A percentile compares a stretch with the other conserved stretches of the same genome.
phyloP scores from a whole-genome alignment of 2,888 invertebrate genomes.

The Lithosia quadra region DNA sequence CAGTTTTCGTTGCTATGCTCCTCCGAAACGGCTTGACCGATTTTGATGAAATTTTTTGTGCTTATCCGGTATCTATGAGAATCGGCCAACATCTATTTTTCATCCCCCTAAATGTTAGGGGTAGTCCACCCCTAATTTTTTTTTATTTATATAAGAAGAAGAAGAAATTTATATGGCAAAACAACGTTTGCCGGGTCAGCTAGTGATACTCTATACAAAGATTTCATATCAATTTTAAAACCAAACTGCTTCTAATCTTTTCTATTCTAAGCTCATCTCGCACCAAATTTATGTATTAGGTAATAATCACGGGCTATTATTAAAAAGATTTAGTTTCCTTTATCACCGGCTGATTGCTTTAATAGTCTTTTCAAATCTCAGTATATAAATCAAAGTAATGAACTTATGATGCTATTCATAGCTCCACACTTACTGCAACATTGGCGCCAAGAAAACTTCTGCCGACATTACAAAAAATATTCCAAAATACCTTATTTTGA shows the following conservation, averaged over 20 bases:
- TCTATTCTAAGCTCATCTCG: neutral
- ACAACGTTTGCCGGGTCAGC: too few relatives aligned
- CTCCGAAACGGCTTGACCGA: too few relatives aligned
- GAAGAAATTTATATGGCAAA: too few relatives aligned
- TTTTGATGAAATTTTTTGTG: too few relatives aligned
- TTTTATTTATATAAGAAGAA: too few relatives aligned
- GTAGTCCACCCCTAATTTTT: too few relatives aligned
- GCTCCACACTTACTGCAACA: slow-evolving; percentile 42
- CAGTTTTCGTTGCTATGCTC: too few relatives aligned
- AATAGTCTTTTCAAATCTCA: slow-evolving; percentile 54
- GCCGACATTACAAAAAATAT: slow-evolving; percentile 19
- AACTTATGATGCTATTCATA: slow-evolving; percentile 52
- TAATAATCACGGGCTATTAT: slow-evolving; percentile 44
- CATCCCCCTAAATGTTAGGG: too few relatives aligned
- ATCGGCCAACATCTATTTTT: too few relatives aligned
- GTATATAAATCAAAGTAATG: slow-evolving; percentile 54
- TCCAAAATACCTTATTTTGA: slow-evolving; percentile 23
- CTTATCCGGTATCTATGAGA: too few relatives aligned
- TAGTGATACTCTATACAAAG: too few relatives aligned
- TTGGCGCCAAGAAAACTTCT: slow-evolving; percentile 44
- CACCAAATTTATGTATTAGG: slow-evolving; percentile 38
- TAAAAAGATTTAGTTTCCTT: slow-evolving; percentile 38
- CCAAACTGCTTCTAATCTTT: neutral
- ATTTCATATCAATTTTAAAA: neutral
- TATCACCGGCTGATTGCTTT: slow-evolving; percentile 44